A percentile compares a stretch with the other conserved stretches of the same genome.
These are phyloP conservation scores for Tokudaia tokunoshimensis DNA, from an alignment of 2,797 vertebrate genomes.

Conservation along the genomic window DNA sequence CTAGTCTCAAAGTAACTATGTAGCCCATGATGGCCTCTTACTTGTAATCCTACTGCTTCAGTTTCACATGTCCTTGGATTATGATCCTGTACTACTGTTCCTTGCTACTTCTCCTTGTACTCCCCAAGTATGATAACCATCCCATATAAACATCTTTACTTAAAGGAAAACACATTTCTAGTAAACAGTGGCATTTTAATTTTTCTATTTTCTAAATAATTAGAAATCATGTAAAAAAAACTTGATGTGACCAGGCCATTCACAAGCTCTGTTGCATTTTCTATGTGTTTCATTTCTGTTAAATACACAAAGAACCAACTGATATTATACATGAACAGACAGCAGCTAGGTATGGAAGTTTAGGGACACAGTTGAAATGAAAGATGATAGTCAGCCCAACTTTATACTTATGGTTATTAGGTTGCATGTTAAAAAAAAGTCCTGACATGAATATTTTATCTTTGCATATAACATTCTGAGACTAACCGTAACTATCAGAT, in stretches of 20 bases:
- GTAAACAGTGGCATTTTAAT: background rate
- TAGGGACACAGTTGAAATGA: background rate
- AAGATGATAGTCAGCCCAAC: conserved; percentile 32
- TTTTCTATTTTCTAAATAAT: conserved; percentile 10
- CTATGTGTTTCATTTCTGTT: conserved; percentile 17
- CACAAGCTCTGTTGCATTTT: background rate
- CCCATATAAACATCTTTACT: conserved; percentile 11
- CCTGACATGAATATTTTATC: background rate
- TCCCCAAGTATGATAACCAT: background rate
- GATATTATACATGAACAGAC: background rate
- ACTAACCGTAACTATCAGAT: background rate
- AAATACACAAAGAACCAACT: conserved; percentile 9
- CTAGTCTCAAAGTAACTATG: background rate
- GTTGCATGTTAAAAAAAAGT: background rate
- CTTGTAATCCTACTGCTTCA: no score
- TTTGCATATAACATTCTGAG: background rate
- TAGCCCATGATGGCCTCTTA: background rate
- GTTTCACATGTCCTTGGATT: background rate
- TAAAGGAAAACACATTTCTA: background rate
- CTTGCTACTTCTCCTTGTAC: background rate
- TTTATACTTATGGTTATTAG: conserved; percentile 34
- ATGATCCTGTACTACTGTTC: background rate
- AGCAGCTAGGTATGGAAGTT: conserved; percentile 21
- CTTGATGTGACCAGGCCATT: background rate
- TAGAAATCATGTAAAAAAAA: background rate